Conservation (phyloP, 2,113 vertebrate genomes). For the Desmodus rotundus region DNA sequence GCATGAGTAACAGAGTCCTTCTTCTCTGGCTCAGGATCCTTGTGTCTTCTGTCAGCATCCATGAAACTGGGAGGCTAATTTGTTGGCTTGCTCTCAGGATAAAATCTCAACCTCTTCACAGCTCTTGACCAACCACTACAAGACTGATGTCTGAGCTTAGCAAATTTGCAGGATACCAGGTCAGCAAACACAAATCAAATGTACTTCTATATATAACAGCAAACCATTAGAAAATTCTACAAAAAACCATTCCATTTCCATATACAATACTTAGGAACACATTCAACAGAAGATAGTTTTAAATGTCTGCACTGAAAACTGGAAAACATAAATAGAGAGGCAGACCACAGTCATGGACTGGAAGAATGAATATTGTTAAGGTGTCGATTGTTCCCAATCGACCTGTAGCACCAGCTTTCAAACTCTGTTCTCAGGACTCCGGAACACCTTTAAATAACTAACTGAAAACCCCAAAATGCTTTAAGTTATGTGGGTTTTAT, state of each 20-base stretch:
- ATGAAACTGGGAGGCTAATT: neutral
- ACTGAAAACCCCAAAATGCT: neutral
- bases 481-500: neutral
- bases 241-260: neutral
- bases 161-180: too few species aligned
- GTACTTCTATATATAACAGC: neutral
- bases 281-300: neutral
- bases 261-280: neutral
- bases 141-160: neutral
- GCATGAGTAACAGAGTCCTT: neutral
- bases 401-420: neutral
- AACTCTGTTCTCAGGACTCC: neutral
- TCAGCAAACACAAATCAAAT: neutral
- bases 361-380: neutral
- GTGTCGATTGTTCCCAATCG: neutral
- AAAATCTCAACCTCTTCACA: neutral
- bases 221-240: neutral
- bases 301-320: neutral
- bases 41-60: neutral
- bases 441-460: neutral
- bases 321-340: neutral
- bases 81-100: neutral
- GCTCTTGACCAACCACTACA: neutral
- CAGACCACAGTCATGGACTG: neutral
- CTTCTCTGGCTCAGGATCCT: neutral